Evolutionary conservation across 2,113 vertebrate species (phyloP).

Genomic region (Tapirus terrestris): DNA sequence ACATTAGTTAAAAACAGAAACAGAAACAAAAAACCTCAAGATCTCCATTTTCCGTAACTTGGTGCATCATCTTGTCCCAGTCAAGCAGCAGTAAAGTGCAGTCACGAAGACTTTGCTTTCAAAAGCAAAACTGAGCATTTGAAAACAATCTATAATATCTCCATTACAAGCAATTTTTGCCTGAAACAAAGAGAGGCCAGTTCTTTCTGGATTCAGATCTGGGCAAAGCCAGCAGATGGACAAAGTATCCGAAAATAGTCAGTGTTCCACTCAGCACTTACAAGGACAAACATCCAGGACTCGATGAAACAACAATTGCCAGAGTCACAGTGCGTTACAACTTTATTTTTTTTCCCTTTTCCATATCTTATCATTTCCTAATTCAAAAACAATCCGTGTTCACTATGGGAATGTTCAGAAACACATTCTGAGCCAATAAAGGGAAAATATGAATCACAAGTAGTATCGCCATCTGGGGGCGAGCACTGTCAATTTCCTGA

Average conservation of each 20-base stretch:
- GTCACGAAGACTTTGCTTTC: neutral
- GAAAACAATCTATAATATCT: neutral
- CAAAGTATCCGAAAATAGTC: neutral
- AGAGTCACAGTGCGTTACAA: too few relatives aligned
- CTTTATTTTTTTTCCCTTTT: neutral
- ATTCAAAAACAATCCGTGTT: neutral
- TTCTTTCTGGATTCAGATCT: neutral
- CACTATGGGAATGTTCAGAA: neutral
- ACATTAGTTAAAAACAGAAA: too few relatives aligned
- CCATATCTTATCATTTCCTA: neutral
- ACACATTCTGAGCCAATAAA: neutral
- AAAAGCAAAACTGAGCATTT: neutral
- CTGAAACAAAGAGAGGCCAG: neutral
- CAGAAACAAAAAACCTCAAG: too few relatives aligned
- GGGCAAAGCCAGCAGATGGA: neutral
- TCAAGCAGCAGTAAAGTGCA: neutral
- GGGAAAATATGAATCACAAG: too few relatives aligned
- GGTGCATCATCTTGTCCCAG: neutral
- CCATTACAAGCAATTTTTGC: neutral
- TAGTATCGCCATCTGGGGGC: fast-evolving
- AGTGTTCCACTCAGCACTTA: neutral
- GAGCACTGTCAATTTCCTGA: neutral
- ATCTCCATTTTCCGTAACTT: neutral
- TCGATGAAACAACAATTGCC: neutral
- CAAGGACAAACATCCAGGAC: neutral